Evolutionary conservation across 2,888 invertebrate genomes (phyloP).

Genomic region (Teinopalpus imperialis): DNA sequence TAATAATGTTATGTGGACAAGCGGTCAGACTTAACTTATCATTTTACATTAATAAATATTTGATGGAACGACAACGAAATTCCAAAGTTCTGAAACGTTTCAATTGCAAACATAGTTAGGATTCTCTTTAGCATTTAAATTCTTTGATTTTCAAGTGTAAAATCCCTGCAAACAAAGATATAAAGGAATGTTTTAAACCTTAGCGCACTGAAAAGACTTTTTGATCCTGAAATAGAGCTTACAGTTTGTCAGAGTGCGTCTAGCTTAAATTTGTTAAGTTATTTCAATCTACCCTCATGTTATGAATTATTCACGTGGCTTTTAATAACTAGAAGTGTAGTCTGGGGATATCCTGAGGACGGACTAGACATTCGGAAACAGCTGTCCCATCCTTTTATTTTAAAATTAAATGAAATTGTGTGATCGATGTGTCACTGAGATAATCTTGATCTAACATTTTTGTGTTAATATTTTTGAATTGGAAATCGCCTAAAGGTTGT

Average conservation of each 20-base stretch:
- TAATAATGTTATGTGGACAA: no score
- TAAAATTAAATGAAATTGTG: slow-evolving; percentile 37
- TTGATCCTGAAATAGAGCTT: slow-evolving; percentile 48
- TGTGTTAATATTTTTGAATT: neutral
- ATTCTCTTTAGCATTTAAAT: slow-evolving; percentile 42
- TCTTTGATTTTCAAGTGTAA: slow-evolving; percentile 53
- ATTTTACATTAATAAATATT: no score
- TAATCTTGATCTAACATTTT: slow-evolving; percentile 19
- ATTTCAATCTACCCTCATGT: slow-evolving; percentile 66
- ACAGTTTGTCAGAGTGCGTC: slow-evolving; percentile 43
- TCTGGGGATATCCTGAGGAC: slow-evolving; percentile 43
- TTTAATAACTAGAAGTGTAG: slow-evolving; percentile 70
- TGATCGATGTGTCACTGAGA: slow-evolving; percentile 33
- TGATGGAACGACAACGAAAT: neutral
- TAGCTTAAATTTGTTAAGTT: slow-evolving; percentile 50
- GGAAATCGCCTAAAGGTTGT: no score
- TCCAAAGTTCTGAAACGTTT: slow-evolving; percentile 17
- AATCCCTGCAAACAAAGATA: slow-evolving; percentile 38
- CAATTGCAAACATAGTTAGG: slow-evolving; percentile 46
- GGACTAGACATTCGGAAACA: slow-evolving; percentile 37
- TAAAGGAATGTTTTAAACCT: slow-evolving; percentile 36
- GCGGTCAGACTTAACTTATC: no score
- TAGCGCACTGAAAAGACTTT: slow-evolving; percentile 40
- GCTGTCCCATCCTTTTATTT: slow-evolving; percentile 45
- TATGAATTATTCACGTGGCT: slow-evolving; percentile 77